Conservation (phyloP, 2,888 invertebrate species). For the Zaprionus lineosus region DNA sequence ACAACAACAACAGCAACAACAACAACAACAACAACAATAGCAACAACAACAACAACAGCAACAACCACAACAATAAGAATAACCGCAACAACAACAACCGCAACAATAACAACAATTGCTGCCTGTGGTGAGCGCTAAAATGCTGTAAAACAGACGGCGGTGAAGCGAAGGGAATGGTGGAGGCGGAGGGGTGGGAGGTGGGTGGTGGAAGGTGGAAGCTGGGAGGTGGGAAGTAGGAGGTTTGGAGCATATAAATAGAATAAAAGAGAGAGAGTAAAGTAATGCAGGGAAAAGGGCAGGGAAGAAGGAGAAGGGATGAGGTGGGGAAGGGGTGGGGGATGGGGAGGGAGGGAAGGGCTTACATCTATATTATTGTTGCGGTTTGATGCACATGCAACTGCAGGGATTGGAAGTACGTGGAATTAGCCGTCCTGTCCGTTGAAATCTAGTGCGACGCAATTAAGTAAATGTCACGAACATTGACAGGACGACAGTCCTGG, state of each 20-base stretch:
- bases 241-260: background rate
- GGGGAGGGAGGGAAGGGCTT: background rate
- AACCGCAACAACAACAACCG: slow-evolving; percentile 3
- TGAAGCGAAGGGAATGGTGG: background rate
- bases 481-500: slow-evolving; percentile 4
- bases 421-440: background rate
- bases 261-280: background rate
- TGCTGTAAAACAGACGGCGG: slow-evolving; percentile 9
- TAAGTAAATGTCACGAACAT: slow-evolving; percentile 34
- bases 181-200: background rate
- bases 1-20: slow-evolving; percentile 6
- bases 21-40: slow-evolving; percentile 3
- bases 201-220: background rate
- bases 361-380: slow-evolving; percentile 22
- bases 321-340: too few relatives aligned
- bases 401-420: background rate
- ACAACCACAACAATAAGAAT: slow-evolving; percentile 14
- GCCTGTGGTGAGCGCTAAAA: slow-evolving; percentile 42
- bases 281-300: too few relatives aligned
- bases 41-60: slow-evolving; percentile 15
- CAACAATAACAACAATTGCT: slow-evolving; percentile 32
- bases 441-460: slow-evolving; percentile 19
- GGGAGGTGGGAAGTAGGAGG: too few relatives aligned
- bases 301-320: too few relatives aligned
- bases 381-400: slow-evolving; percentile 33